A percentile compares a stretch with the other conserved stretches of the same genome.
Conservation (phyloP, 2,113 vertebrate species). For the Opisthocomus hoazin region DNA sequence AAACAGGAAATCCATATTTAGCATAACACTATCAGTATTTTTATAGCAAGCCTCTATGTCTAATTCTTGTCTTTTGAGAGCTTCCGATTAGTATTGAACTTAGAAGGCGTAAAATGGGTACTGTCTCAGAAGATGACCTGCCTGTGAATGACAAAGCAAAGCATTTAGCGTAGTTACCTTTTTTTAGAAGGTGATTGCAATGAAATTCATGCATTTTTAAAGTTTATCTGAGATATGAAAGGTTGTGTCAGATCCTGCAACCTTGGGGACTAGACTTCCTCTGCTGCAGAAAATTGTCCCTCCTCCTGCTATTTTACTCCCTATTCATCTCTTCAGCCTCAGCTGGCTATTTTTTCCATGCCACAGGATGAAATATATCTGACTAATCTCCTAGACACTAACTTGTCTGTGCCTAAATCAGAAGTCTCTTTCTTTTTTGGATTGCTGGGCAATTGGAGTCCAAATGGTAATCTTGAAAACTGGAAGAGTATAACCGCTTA, state of each 20-base stretch:
- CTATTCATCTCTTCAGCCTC: not conserved
- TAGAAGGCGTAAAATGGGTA: not conserved
- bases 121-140: not conserved
- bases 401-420: not conserved
- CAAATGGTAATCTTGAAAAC: not conserved
- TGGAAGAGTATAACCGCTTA: not conserved
- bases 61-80: not conserved
- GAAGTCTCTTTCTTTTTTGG: not conserved
- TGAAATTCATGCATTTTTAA: not conserved
- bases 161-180: not conserved
- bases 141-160: not conserved
- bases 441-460: not conserved
- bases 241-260: not conserved
- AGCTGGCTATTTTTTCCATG: not conserved
- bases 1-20: not conserved
- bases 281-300: not conserved
- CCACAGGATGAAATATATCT: not conserved
- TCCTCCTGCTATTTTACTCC: not conserved
- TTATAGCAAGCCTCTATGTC: not conserved
- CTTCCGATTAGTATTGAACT: not conserved
- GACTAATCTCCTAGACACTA: not conserved
- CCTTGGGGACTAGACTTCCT: not conserved
- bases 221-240: not conserved
- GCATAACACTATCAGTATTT: not conserved
- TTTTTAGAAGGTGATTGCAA: not conserved